These are phyloP conservation scores for Pemphigus obesinymphae DNA, from an alignment of 1,140 invertebrate genomes.

Conservation along the genomic window DNA sequence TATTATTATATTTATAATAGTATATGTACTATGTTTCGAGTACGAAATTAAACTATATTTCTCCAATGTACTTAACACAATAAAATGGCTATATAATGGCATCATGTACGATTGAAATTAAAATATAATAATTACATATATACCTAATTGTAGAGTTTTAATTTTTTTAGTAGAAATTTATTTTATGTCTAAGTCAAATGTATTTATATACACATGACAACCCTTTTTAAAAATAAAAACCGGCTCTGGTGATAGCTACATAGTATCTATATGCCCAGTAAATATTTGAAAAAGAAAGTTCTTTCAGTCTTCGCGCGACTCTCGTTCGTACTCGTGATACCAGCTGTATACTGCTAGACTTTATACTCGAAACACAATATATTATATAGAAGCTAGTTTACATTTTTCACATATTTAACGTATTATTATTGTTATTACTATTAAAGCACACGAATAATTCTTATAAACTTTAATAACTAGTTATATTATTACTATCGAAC, in stretches of 20 bases:
- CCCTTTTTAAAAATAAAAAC: constrained; percentile 17
- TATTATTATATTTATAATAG: not conserved
- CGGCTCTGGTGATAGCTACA: not conserved
- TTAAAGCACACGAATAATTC: not conserved
- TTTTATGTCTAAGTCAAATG: not conserved
- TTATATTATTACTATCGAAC: too few species aligned
- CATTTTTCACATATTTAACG: not conserved
- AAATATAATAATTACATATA: not conserved
- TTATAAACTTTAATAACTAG: not conserved
- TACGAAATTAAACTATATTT: not conserved
- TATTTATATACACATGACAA: not conserved
- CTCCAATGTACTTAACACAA: too few species aligned
- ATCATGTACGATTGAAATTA: too few species aligned
- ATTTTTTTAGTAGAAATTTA: not conserved
- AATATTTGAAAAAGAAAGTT: constrained; percentile 30
- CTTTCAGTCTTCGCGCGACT: constrained; percentile 21
- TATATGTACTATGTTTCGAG: too few species aligned
- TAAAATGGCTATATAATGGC: too few species aligned
- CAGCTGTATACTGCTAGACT: too few species aligned
- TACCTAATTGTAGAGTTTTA: too few species aligned
- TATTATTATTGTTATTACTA: too few species aligned
- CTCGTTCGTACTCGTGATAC: not conserved
- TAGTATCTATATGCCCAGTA: too few species aligned
- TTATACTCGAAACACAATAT: not conserved
- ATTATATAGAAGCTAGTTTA: too few species aligned